Base-by-base conservation (phyloP, 2,888 invertebrate species). In the Laothoe populi region DNA sequence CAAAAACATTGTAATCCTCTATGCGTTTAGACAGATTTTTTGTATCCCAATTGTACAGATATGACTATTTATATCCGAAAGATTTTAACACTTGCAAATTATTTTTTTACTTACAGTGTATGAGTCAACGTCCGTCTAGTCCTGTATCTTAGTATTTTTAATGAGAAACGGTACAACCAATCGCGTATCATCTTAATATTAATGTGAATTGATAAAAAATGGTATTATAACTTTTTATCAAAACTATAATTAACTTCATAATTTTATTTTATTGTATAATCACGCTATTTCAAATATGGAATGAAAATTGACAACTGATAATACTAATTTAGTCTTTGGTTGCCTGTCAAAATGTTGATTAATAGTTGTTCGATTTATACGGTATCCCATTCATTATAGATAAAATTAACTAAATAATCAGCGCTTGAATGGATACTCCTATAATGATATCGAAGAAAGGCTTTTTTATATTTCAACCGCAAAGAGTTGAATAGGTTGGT, bases 61-160 rank as follows among this genome's bases (percentile, higher is more conserved):
- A 44, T 10, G 44, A 2, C 19, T 44, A 3, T 44, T 44, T 44
- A 44, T 42, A 44, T 19, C 19, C 16, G 16, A 42, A 16, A 44
- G 2, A 31, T 59, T 59, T 59, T 59, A 31, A 59, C 59, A 45
- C 45, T 26, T 59, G 31, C 42, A 45, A 59, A 59, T 31, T 40
- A 42, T n/a, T 59, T 31, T n/a, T 31, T 59, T 45, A 45, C 31
- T 16, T 8, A 2, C 19, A 44, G 19, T 35, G 10, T 35, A 11
- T 19, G 53, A 53, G 35, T 35, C 53, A 53, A 16, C 19, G 4
- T 16, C 19, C 31, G 53, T 53, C 16, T 53, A 19, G 44, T 19
- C 7, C 38, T 38, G 35, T 35, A 35, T 35, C 19, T 35, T 53
- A 31, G 19, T 31, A 53, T 31, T 53, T 53, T 53, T 21, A 53